phyloP scores from a whole-genome alignment of 2,113 vertebrate genomes.

The Hydrochoerus hydrochaeris region DNA sequence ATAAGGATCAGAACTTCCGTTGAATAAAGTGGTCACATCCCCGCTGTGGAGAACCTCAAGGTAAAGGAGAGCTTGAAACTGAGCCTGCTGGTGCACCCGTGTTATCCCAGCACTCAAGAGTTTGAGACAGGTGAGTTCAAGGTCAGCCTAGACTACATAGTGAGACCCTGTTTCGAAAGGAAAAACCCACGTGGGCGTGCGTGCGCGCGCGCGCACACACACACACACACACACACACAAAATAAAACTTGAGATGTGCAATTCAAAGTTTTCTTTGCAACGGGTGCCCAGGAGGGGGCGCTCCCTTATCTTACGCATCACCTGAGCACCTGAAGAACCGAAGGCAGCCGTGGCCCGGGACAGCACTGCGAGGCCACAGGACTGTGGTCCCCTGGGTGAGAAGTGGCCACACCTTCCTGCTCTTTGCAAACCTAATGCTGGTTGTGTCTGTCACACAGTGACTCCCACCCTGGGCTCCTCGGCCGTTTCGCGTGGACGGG shows the following conservation, averaged over 20 bases:
- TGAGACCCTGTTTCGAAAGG: not conserved
- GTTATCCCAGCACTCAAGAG: not conserved
- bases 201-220: no score
- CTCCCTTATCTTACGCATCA: not conserved
- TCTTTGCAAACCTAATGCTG: not conserved
- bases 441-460: not conserved
- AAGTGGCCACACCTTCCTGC: not conserved
- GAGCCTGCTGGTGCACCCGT: not conserved
- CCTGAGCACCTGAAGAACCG: not conserved
- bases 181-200: not conserved
- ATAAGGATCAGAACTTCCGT: not conserved
- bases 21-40: not conserved
- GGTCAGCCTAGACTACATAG: not conserved
- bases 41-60: not conserved
- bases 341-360: not conserved
- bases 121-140: not conserved
- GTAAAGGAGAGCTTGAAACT: not conserved
- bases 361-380: not conserved
- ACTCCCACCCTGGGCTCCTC: not conserved
- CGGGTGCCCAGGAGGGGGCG: not conserved
- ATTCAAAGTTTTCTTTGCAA: not conserved
- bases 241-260: not conserved
- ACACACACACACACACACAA: not conserved
- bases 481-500: accelerated
- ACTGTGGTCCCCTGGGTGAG: not conserved